Percentiles rank a stretch among this genome's conserved stretches.
phyloP scores from a whole-genome alignment of 1,140 invertebrate species.

The Diorhabda carinulata region DNA sequence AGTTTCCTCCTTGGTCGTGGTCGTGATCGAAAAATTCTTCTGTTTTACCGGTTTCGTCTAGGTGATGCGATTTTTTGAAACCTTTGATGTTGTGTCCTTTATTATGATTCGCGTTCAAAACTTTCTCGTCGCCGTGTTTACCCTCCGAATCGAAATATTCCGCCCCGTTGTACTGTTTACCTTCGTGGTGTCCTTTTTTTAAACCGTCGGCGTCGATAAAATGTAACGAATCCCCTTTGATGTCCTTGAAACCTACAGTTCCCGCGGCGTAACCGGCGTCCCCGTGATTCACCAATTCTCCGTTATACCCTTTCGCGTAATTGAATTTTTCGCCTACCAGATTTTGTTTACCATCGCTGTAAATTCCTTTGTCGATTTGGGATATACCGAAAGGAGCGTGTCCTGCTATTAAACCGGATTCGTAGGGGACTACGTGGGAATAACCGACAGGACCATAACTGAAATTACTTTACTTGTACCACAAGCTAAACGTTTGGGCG shows the following conservation, averaged over 20 bases:
- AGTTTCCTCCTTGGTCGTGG: slow-evolving; percentile 56
- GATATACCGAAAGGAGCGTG: slow-evolving; percentile 44
- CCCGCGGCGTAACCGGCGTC: slow-evolving; percentile 52
- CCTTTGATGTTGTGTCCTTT: slow-evolving; percentile 61
- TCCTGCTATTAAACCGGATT: slow-evolving; percentile 12
- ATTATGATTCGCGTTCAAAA: slow-evolving; percentile 55
- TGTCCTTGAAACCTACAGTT: slow-evolving; percentile 48
- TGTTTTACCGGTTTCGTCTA: slow-evolving; percentile 61
- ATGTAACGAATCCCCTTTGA: slow-evolving; percentile 53
- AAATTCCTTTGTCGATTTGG: slow-evolving; percentile 53
- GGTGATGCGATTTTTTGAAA: slow-evolving; percentile 59
- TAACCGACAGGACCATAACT: slow-evolving; percentile 10
- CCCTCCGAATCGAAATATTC: slow-evolving; percentile 54
- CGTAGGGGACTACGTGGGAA: neutral
- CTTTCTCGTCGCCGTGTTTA: slow-evolving; percentile 51
- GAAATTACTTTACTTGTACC: neutral
- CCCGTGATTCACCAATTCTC: slow-evolving; percentile 51
- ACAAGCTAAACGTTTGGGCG: neutral
- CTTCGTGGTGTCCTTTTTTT: slow-evolving; percentile 54
- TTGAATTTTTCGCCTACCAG: slow-evolving; percentile 51
- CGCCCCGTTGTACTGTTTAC: slow-evolving; percentile 53
- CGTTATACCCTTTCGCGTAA: slow-evolving; percentile 52
- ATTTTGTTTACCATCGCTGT: slow-evolving; percentile 53
- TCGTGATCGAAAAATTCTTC: slow-evolving; percentile 62
- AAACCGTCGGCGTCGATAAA: slow-evolving; percentile 54